A percentile compares a stretch with the other conserved stretches of the same genome.
Evolutionary conservation across 2,797 vertebrate species (phyloP).

Genomic region (Argyrosomus regius): DNA sequence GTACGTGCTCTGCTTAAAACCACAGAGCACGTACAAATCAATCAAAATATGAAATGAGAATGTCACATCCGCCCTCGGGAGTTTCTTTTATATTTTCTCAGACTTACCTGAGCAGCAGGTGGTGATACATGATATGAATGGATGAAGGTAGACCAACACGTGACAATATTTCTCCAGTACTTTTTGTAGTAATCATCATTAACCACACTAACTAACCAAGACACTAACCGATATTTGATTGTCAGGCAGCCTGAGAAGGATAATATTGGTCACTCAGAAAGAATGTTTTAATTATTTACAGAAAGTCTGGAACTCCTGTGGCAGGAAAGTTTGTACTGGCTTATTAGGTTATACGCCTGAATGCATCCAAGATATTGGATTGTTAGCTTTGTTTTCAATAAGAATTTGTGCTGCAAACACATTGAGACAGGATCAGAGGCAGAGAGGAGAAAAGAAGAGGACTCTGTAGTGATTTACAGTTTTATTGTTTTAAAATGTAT

Average conservation of each 20-base stretch:
- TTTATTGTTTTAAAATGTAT: neutral
- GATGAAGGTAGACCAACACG: neutral
- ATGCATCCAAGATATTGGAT: neutral
- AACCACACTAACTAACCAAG: neutral
- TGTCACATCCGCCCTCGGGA: neutral
- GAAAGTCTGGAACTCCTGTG: neutral
- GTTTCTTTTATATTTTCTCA: neutral
- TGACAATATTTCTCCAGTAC: neutral
- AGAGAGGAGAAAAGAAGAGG: neutral
- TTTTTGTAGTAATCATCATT: neutral
- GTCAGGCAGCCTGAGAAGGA: neutral
- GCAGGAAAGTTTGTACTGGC: neutral
- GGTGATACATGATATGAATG: no score
- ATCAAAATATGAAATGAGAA: neutral
- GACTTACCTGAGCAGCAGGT: slow-evolving; percentile 1
- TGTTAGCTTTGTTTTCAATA: neutral
- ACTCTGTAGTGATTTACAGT: neutral
- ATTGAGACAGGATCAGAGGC: neutral
- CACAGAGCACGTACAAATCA: neutral
- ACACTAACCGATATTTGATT: neutral
- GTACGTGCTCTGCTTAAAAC: neutral
- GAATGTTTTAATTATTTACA: neutral
- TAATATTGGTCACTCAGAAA: neutral
- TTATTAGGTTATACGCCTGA: neutral
- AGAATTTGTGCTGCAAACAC: neutral